Evolutionary conservation across 2,113 vertebrate species (phyloP).

Genomic region (Tretioscincus oriximinensis): DNA sequence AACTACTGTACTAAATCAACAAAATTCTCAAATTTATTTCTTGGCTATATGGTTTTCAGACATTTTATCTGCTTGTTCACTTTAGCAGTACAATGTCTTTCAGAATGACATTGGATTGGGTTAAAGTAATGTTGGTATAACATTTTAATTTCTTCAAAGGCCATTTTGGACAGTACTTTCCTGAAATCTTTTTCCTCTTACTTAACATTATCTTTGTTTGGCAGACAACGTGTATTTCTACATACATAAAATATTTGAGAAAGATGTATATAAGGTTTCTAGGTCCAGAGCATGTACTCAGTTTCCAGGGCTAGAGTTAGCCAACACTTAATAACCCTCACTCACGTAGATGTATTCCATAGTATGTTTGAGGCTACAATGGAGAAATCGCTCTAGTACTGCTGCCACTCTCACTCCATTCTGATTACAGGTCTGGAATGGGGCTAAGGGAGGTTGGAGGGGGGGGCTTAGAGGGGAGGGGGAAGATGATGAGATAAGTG

Average conservation of each 20-base stretch:
- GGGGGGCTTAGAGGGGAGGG: too few relatives aligned
- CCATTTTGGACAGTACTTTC: not conserved
- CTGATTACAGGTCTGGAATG: too few relatives aligned
- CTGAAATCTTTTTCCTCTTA: too few relatives aligned
- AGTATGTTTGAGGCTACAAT: too few relatives aligned
- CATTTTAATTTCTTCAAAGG: not conserved
- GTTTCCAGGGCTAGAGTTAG: not conserved
- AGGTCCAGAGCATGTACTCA: not conserved
- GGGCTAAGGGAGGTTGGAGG: too few relatives aligned
- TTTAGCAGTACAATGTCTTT: not conserved
- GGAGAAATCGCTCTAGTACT: too few relatives aligned
- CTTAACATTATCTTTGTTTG: not conserved
- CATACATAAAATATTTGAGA: not conserved
- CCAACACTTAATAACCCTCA: too few relatives aligned
- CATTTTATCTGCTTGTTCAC: not conserved
- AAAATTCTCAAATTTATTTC: not conserved
- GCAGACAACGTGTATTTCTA: not conserved
- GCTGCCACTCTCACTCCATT: too few relatives aligned
- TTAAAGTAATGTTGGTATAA: not conserved
- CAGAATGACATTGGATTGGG: not conserved
- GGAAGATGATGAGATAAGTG: too few relatives aligned
- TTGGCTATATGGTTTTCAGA: not conserved
- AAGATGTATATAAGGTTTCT: not conserved
- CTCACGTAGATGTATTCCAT: too few relatives aligned
- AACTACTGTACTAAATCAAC: not conserved